These are phyloP conservation scores for Zaprionus bogoriensis DNA, from an alignment of 2,888 invertebrate species.

Conservation along the genomic window DNA sequence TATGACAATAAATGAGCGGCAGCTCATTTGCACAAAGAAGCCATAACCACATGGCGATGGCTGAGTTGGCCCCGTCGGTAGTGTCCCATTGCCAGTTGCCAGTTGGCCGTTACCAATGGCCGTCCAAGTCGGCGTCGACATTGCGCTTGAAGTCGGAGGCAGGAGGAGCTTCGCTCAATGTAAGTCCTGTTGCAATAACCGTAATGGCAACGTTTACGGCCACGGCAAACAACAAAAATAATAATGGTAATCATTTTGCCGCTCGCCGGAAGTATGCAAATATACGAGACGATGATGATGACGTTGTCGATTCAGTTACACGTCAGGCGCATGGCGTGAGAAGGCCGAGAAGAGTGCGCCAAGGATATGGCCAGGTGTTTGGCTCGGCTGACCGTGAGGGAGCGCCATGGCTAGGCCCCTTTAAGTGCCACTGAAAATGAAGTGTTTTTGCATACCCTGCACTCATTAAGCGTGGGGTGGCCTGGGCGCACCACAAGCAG, in stretches of 20 bases:
- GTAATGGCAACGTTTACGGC: slow-evolving; percentile 78
- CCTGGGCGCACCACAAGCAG: too few species aligned
- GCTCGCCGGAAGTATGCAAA: slow-evolving; percentile 77
- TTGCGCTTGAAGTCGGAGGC: not conserved
- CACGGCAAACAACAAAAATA: slow-evolving; percentile 73
- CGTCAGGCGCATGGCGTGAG: slow-evolving; percentile 12
- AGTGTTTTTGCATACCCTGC: slow-evolving; percentile 18
- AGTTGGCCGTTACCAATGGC: not conserved
- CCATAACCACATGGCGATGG: slow-evolving; percentile 70
- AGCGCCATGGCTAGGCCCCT: slow-evolving; percentile 28
- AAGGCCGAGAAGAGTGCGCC: slow-evolving; percentile 24
- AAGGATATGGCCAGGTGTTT: slow-evolving; percentile 57
- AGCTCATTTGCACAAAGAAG: slow-evolving; percentile 77
- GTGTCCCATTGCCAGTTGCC: not conserved
- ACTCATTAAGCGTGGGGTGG: not conserved
- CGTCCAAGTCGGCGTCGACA: slow-evolving; percentile 33
- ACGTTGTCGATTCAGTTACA: slow-evolving; percentile 41
- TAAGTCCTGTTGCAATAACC: slow-evolving; percentile 71
- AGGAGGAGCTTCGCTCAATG: slow-evolving; percentile 13
- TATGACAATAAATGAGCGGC: slow-evolving; percentile 68
- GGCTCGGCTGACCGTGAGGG: slow-evolving; percentile 14
- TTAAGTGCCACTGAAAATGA: slow-evolving; percentile 53
- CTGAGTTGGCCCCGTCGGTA: slow-evolving; percentile 29
- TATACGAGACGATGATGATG: slow-evolving; percentile 52
- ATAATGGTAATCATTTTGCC: slow-evolving; percentile 76